Conservation (phyloP, 2,888 invertebrate genomes). For the Camponotus fellah region DNA sequence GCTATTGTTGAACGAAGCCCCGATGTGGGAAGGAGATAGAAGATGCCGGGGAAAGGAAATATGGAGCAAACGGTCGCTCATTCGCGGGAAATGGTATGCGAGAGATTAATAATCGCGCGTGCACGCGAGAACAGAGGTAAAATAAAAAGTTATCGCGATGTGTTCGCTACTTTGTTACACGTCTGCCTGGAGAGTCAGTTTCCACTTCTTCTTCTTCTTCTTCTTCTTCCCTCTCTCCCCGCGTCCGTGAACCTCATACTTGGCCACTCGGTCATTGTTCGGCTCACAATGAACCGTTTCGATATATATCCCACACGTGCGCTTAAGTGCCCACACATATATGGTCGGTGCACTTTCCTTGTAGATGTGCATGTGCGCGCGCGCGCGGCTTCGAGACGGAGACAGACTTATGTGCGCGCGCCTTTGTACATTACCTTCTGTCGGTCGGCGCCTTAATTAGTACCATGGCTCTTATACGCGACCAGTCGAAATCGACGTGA, state of each 20-base stretch:
- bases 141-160: conserved; percentile 37
- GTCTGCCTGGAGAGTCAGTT: conserved; percentile 59
- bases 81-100: conserved; percentile 35
- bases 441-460: conserved; percentile 67
- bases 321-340: conserved; percentile 39
- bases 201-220: conserved; percentile 7
- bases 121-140: conserved; percentile 50
- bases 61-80: conserved; percentile 48
- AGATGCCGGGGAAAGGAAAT: conserved; percentile 32
- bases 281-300: conserved; percentile 75
- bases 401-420: conserved; percentile 19
- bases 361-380: conserved; percentile 31
- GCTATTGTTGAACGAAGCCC: conserved; percentile 18
- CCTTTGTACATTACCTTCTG: conserved; percentile 47
- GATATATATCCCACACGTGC: conserved; percentile 63
- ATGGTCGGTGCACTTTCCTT: conserved; percentile 50
- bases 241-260: conserved; percentile 75
- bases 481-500: conserved; percentile 40
- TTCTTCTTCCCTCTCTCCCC: conserved; percentile 51
- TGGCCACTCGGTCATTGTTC: conserved; percentile 77
- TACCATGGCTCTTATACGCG: conserved; percentile 38
- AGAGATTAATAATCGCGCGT: conserved; percentile 45
- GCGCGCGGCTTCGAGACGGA: not conserved
- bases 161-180: conserved; percentile 36
- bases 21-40: conserved; percentile 16